Conservation (phyloP, 2,113 vertebrate species). For the Alexandromys fortis region DNA sequence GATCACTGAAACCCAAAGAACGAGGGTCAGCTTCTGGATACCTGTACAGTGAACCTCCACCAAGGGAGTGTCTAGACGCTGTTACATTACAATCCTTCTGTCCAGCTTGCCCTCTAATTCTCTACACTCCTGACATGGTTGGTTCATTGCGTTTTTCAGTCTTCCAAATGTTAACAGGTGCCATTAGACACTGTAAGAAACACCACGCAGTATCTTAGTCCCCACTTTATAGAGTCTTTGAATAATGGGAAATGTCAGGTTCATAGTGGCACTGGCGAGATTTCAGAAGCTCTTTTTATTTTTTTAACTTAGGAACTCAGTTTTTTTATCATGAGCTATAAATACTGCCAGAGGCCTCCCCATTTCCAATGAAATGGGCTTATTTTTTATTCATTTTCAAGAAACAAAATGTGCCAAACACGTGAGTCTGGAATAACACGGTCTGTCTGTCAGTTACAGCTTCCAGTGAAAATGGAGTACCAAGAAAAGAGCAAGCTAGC, state of each 20-base stretch:
- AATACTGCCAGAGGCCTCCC: background rate
- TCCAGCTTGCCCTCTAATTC: background rate
- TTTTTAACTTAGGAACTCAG: background rate
- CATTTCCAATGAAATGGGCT: background rate
- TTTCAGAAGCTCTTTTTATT: background rate
- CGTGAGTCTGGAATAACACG: background rate
- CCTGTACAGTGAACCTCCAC: background rate
- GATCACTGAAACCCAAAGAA: background rate
- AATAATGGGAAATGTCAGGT: background rate
- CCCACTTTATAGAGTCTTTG: background rate
- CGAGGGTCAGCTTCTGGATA: background rate
- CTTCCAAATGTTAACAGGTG: background rate
- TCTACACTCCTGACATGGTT: background rate
- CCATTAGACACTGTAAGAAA: background rate
- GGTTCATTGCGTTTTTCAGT: background rate
- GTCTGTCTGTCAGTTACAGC: background rate
- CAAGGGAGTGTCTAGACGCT: background rate
- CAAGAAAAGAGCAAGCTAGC: background rate
- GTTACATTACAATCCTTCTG: background rate
- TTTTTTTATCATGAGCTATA: conserved; percentile 3
- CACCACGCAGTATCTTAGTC: background rate
- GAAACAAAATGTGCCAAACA: conserved; percentile 1
- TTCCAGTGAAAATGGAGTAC: background rate
- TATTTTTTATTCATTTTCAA: conserved; percentile 2
- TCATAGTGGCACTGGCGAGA: background rate